Evolutionary conservation across 2,888 invertebrate genomes (phyloP), one percentile per base, ranked within the genome.

Genomic region (Octonoba sinensis): DNA sequence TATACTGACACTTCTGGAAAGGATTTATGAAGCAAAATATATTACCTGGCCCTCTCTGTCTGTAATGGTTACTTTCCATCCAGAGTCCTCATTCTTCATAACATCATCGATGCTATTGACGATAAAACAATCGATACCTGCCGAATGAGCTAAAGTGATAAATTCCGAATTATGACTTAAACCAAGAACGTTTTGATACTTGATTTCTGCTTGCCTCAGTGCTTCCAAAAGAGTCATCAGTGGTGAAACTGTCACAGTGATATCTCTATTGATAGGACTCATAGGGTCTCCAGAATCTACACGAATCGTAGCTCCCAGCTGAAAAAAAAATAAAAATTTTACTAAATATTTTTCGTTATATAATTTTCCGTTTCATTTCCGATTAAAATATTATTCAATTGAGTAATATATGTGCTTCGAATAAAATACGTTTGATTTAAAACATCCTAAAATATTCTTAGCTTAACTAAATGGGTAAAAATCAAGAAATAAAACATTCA

Each of bases 191-290:
- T 65, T 72, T 44, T 77, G 77, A 51, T 65, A 83, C 24, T 64
- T 72, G 22, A 69, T 64, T 60, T 77, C 83, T n/a, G 83, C 83
- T 57, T 83, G 73, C 15, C 83, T 44, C 18, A 83, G 46, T 18
- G 77, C 83, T 77, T 83, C 83, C 12, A 77, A 46, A 6, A 83
- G 57, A n/a, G 77, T 77, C 83, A 83, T 83, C 22, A 83, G 44
- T 18, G 83, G 83, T 18, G 83, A 83, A 24, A 83, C 76, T 27
- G 83, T 72, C 13, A 83, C 64, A 24, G 47, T 67, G 8, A 83
- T 62, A 11, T 83, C 83, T 1, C 66, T 71, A 36, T 66, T 69
- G 0, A 69, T 64, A 8, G 78, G 66, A 15, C 67, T 72, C 15
- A 18, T 6, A 1, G 67, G 16, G 27, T 76, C 82, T 11, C 76